A percentile compares a stretch with the other conserved stretches of the same genome.
These are phyloP conservation scores for Pardalotus punctatus DNA, from an alignment of 2,113 vertebrate species.

Conservation along the genomic window DNA sequence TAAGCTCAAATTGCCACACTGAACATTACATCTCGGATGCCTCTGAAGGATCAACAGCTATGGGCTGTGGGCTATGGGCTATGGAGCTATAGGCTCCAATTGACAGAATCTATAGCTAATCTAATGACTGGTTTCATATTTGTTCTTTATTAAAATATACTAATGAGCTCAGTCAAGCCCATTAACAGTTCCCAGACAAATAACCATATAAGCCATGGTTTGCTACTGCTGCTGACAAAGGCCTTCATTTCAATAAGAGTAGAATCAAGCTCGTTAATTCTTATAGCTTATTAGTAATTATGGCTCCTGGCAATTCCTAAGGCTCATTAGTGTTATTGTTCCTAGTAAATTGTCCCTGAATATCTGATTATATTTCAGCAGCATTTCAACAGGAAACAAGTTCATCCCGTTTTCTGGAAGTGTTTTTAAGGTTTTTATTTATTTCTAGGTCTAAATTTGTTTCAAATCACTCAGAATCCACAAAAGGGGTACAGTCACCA, in stretches of 20 bases:
- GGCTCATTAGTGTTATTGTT: background rate
- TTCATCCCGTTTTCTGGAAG: background rate
- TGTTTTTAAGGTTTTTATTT: background rate
- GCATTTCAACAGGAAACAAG: background rate
- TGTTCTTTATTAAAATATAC: background rate
- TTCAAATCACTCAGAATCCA: background rate
- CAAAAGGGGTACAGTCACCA: background rate
- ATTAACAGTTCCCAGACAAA: background rate
- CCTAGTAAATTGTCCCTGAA: background rate
- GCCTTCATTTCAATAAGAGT: background rate
- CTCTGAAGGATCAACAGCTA: slow-evolving; percentile 62
- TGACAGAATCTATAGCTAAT: background rate
- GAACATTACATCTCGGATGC: slow-evolving; percentile 42
- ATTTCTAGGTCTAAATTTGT: background rate
- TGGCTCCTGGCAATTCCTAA: background rate
- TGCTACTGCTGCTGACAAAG: background rate
- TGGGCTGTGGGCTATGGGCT: too few species aligned
- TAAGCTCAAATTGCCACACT: slow-evolving; percentile 47
- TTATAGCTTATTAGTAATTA: background rate
- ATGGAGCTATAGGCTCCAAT: background rate
- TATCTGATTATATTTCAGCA: background rate
- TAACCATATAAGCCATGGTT: background rate
- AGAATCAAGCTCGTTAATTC: background rate
- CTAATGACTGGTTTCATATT: background rate
- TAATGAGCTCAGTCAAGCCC: background rate